Conservation (phyloP, 2,113 vertebrate genomes). For the Picathartes gymnocephalus region DNA sequence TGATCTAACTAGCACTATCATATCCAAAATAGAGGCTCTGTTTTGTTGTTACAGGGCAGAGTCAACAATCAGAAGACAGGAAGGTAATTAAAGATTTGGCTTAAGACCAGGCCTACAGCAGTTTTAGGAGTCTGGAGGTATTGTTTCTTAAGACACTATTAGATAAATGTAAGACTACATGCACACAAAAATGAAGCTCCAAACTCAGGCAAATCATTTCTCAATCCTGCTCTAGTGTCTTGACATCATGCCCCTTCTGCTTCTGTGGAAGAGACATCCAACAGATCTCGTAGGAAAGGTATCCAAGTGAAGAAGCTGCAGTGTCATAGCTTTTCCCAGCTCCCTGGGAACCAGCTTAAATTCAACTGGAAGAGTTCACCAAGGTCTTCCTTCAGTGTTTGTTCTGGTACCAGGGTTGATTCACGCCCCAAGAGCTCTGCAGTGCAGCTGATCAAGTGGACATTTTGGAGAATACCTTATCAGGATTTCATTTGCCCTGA, state of each 20-base stretch:
- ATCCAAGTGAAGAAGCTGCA: not conserved
- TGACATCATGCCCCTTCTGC: not conserved
- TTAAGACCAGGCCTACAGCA: not conserved
- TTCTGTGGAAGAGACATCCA: not conserved
- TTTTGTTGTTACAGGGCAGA: slow-evolving; percentile 22
- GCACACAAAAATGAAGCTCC: not conserved
- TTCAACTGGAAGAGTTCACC: not conserved
- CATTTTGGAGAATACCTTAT: not conserved
- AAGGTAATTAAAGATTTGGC: slow-evolving; percentile 46
- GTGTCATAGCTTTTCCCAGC: not conserved
- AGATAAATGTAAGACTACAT: not conserved
- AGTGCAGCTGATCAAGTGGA: not conserved
- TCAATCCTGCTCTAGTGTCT: not conserved
- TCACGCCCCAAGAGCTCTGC: not conserved
- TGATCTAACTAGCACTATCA: not conserved
- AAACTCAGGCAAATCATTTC: not conserved
- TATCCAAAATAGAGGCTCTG: not conserved
- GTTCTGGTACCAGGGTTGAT: not conserved
- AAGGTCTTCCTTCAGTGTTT: not conserved
- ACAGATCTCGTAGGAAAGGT: not conserved
- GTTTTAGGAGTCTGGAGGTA: not conserved
- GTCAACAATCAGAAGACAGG: slow-evolving; percentile 24
- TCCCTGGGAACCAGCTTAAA: not conserved
- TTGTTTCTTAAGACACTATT: not conserved
- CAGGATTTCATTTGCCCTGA: not conserved